phyloP scores from a whole-genome alignment of 2,113 vertebrate species.

The Taurulus bubalis region DNA sequence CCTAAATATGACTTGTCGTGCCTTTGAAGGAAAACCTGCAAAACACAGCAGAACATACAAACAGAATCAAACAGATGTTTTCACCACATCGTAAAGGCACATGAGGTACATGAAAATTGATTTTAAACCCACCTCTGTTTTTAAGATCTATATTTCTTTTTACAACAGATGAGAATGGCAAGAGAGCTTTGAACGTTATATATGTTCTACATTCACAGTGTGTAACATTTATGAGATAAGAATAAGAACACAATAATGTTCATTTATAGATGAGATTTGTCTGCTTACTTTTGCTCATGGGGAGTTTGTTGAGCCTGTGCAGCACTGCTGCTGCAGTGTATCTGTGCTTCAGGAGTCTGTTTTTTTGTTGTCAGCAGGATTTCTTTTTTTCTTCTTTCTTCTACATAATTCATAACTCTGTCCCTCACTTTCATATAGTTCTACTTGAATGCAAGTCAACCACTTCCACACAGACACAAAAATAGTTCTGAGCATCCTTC shows the following conservation, averaged over 20 bases:
- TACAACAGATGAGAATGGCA: background rate
- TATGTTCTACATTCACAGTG: background rate
- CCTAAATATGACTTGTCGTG: constrained; percentile 51
- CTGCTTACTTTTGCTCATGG: constrained; percentile 50
- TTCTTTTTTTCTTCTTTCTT: constrained; percentile 59
- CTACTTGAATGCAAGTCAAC: constrained; percentile 76
- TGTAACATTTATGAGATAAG: constrained; percentile 38
- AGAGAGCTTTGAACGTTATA: constrained; percentile 21
- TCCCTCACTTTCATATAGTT: constrained; percentile 81
- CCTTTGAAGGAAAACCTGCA: constrained; percentile 32
- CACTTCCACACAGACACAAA: constrained; percentile 60
- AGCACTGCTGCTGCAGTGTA: constrained; percentile 53
- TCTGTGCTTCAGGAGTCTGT: constrained; percentile 67
- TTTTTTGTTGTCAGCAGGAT: constrained; percentile 75
- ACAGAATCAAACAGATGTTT: constrained; percentile 21
- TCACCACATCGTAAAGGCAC: background rate
- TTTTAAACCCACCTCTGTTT: constrained; percentile 47
- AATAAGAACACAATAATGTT: constrained; percentile 37
- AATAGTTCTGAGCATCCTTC: constrained; percentile 61
- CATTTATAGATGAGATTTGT: constrained; percentile 58
- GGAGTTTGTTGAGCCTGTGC: constrained; percentile 55
- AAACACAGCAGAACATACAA: constrained; percentile 25
- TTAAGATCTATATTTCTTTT: constrained; percentile 10
- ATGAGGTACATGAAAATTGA: constrained; percentile 30
- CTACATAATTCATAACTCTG: constrained; percentile 81